Evolutionary conservation across 2,888 invertebrate genomes (phyloP).

Genomic region (Augochlorella aurata): DNA sequence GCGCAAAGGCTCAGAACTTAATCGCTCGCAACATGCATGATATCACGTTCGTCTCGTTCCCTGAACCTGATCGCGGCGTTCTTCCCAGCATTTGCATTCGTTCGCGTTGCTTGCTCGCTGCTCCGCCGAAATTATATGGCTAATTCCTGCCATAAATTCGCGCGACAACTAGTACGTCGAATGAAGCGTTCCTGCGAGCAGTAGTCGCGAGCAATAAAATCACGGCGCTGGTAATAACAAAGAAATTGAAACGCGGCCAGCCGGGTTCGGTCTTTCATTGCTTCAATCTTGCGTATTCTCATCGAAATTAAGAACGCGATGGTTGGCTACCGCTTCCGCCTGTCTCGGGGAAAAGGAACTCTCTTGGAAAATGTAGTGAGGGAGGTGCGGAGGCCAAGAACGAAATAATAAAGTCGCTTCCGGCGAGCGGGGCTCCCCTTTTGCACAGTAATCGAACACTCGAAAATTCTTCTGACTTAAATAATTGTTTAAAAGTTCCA

Average conservation of each 20-base stretch:
- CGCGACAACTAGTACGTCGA: neutral
- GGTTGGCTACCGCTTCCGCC: neutral
- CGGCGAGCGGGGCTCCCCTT: neutral
- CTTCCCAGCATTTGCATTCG: conserved; percentile 56
- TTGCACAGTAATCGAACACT: no score
- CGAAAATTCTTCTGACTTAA: no score
- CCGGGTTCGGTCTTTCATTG: neutral
- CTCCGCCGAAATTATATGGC: conserved; percentile 14
- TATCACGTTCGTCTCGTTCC: conserved; percentile 59
- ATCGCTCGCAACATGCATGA: conserved; percentile 60
- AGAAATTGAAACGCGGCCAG: neutral
- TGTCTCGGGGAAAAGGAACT: neutral
- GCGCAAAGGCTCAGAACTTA: conserved; percentile 51
- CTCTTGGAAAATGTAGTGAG: neutral
- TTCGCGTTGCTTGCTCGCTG: conserved; percentile 23
- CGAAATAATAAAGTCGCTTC: neutral
- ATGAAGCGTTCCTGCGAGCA: neutral
- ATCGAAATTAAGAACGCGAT: neutral
- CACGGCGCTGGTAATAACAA: neutral
- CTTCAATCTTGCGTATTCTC: neutral
- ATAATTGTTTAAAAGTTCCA: no score
- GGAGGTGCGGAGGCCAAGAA: neutral
- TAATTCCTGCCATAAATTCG: neutral
- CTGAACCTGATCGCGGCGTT: conserved; percentile 55
- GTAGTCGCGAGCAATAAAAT: neutral